Conservation (phyloP, 2,888 invertebrate genomes). For the Cantharis flavilabris region DNA sequence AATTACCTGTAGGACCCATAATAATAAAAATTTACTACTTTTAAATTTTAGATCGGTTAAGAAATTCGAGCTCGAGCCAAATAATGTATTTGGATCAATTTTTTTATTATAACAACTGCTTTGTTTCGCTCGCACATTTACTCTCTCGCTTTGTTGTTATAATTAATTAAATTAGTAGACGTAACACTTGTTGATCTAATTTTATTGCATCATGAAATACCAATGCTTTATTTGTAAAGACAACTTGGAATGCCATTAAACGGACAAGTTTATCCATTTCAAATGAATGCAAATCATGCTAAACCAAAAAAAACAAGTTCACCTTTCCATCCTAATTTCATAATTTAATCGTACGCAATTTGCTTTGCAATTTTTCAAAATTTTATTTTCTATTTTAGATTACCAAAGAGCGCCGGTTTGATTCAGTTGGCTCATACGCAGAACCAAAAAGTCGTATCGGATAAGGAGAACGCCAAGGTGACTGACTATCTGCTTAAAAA, state of each 20-base stretch:
- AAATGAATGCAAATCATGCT: neutral
- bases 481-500: slow-evolving; percentile 18
- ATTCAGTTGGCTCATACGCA: slow-evolving; percentile 54
- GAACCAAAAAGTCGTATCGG: slow-evolving; percentile 52
- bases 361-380: no score
- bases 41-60: neutral
- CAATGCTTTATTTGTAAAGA: neutral
- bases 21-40: neutral
- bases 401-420: slow-evolving; percentile 54
- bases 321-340: neutral
- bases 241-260: neutral
- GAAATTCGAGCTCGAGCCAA: neutral
- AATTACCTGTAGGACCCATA: neutral
- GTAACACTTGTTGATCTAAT: neutral
- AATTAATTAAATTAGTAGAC: neutral
- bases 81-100: neutral
- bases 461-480: slow-evolving; percentile 66
- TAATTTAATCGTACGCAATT: neutral
- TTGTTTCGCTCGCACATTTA: neutral
- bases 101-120: neutral
- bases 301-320: neutral
- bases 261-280: neutral
- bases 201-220: neutral
- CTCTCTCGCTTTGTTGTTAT: neutral
- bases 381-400: slow-evolving; percentile 38